A percentile compares a stretch with the other conserved stretches of the same genome.
Evolutionary conservation across 2,888 invertebrate species (phyloP).

Genomic region (Linhomoeus sp.): DNA sequence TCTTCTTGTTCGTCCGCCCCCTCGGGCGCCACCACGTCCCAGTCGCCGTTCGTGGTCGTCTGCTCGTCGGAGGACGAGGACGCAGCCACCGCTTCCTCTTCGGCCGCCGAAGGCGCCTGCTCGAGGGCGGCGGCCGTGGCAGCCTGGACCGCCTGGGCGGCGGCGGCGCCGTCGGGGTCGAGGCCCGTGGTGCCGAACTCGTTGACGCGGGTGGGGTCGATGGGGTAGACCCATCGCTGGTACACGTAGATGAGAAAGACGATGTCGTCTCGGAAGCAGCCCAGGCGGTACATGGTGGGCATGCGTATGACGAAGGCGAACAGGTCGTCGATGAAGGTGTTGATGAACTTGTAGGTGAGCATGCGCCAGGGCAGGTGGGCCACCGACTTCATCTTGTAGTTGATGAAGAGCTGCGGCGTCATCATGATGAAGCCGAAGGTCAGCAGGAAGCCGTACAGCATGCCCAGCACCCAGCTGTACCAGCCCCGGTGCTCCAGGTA

Average conservation of each 20-base stretch:
- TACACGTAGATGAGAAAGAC: constrained; percentile 97
- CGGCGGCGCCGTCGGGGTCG: neutral
- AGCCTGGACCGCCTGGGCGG: no score
- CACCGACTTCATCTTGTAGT: constrained; percentile 95
- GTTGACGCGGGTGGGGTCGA: constrained; percentile 77
- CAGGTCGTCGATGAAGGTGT: constrained; percentile 98
- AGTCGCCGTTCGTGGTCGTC: no score
- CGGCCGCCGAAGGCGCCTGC: no score
- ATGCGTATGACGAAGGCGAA: constrained; percentile 99
- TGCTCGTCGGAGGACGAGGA: no score
- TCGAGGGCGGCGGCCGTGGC: no score
- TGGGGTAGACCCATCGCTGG: constrained; percentile 95
- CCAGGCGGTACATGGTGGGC: constrained; percentile 92
- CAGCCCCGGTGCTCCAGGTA: constrained; percentile 96
- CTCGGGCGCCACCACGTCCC: no score
- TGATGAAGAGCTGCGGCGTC: constrained; percentile 99
- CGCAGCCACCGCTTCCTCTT: no score
- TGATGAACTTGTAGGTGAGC: constrained; percentile 86
- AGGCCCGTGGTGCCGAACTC: constrained; percentile 85
- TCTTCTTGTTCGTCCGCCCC: no score
- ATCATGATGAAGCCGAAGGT: constrained; percentile 99
- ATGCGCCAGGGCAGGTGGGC: constrained; percentile 98
- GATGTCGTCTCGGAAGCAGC: constrained; percentile 94
- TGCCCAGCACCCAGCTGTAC: constrained; percentile 89
- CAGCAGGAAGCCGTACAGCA: constrained; percentile 89